phyloP scores from a whole-genome alignment of 2,113 vertebrate species.

The Chionis minor region DNA sequence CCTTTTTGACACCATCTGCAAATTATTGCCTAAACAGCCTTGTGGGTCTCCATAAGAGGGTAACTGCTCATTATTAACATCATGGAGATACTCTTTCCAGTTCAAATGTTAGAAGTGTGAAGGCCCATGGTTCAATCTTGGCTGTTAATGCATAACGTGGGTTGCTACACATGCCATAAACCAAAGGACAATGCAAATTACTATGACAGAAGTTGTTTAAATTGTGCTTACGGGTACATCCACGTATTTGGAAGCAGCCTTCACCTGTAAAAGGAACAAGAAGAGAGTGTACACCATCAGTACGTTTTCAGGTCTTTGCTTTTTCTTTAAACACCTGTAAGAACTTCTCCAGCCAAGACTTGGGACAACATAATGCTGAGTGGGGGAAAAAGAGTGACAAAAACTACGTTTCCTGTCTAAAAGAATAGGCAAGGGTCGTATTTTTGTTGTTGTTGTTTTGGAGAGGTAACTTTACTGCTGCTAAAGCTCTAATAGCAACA shows the following conservation, averaged over 20 bases:
- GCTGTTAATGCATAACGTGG: slow-evolving; percentile 1
- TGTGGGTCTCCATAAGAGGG: slow-evolving; percentile 12
- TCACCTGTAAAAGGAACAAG: slow-evolving; percentile 86
- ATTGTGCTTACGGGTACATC: slow-evolving; percentile 96
- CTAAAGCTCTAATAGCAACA: slow-evolving; percentile 59
- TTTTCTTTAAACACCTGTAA: background rate
- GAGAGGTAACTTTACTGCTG: slow-evolving; percentile 21
- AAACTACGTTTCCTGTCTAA: slow-evolving; percentile 1
- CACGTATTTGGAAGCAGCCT: slow-evolving; percentile 99
- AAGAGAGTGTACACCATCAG: slow-evolving; percentile 12
- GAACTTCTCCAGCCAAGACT: background rate
- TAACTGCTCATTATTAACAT: slow-evolving; percentile 43
- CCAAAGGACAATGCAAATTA: slow-evolving; percentile 20
- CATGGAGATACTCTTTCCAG: slow-evolving; percentile 5
- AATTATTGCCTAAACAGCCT: slow-evolving; percentile 51
- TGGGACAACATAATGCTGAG: background rate
- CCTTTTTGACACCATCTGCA: slow-evolving; percentile 63
- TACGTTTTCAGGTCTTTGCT: background rate
- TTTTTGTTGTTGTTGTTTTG: slow-evolving; percentile 45
- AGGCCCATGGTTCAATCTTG: background rate
- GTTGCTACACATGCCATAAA: slow-evolving; percentile 29
- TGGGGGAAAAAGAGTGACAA: background rate
- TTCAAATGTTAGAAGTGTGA: slow-evolving; percentile 21
- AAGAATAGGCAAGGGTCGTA: background rate
- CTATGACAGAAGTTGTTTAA: slow-evolving; percentile 59